Base-by-base conservation (phyloP, 30 jellyfish, hydroid and myxozoan genomes). In the Aurelia aurita region DNA sequence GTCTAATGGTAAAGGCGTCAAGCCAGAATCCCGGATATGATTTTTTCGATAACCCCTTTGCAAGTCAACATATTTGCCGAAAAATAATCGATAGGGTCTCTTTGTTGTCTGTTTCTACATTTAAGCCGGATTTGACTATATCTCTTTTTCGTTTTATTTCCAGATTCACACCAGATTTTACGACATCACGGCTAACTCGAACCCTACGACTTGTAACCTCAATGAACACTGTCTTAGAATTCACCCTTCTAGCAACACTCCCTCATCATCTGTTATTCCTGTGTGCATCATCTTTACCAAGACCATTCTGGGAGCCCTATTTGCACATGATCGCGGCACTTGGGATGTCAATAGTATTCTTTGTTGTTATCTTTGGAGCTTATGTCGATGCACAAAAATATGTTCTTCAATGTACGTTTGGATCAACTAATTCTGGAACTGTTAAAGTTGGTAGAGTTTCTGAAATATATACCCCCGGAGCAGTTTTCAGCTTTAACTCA, bases 251-350 rank as follows among this genome's bases (percentile, higher is more conserved):
- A 31, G 99, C 99, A 13, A 89, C 99, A 1, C 84, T 95, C 13
- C 99, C 99, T 8, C 99, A 89, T 77, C 97, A 95, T 64, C 75
- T 95, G 86, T 91, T 95, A 74, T 89, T 98, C 25, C 88, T 95
- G 62, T 95, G 99, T 63, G 97, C 99, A 13, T 76, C 95, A 22
- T 96, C 98, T 0, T 65, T 95, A 29, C 99, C 98, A 8, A 75
- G 97, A 25, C 99, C 99, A 1, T 87, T 80, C 77, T 95, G 97
- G 99, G 99, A 95, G 62, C 99, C 99, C 14, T 95, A 95, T 71
- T 59, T 95, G 21, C 99, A 95, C 70, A 76, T 95, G 31, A 84
- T 86, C 28, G 97, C 97, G 14, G 97, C 99, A 9, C 57, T 95
- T 3, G 95, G 81, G 53, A 95, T 95, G 99, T 82, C 99, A 2